Base-by-base conservation (phyloP, 2,888 invertebrate genomes). In the Baccha elongata region DNA sequence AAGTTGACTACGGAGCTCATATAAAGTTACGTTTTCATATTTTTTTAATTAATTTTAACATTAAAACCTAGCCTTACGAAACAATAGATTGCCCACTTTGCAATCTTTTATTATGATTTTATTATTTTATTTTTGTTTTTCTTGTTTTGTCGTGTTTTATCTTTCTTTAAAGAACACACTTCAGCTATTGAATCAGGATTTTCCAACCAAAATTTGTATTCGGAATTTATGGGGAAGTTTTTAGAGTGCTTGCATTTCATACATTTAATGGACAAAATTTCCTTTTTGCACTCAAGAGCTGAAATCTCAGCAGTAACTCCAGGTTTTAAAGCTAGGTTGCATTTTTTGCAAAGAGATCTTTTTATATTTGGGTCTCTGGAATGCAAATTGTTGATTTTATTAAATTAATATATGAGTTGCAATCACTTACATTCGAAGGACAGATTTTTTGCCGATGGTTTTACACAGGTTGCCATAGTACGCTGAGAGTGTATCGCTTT, bases 391-490 rank as follows among this genome's bases (percentile, higher is more conserved):
- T 6, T 6, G n/a, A 19, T 19, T 29, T 60, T 40, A 17, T 46
- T 35, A 17, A 13, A 21, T 19, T 23, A 48, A 60, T 6, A 4
- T 6, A 32, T 32, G 4, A 32, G 8, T 8, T 44, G 6, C n/a
- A 21, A 21, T 48, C n/a, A 42, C 87, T 87, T 86, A 91, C 91
- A 91, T 89, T 81, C 88, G 87, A 19, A 88, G 83, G 0, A 89
- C 87, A 0, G 91, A 86, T 60, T 90, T 90, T 35, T 89, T 90
- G 13, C 88, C 89, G 69, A 91, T 86, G 48, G 87, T 88, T 32
- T 87, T 88, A 53, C 90, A 89, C 0, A 91, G 78, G 40, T 88
- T 87, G 3, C 90, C 91, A 65, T 91, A 91, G 67, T 89, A 89
- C 0, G 89, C 86, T 0, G 90, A 89, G 2, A 91, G 84, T 0